Evolutionary conservation across 1,140 invertebrate species (phyloP).

Genomic region (Spodoptera litura): DNA sequence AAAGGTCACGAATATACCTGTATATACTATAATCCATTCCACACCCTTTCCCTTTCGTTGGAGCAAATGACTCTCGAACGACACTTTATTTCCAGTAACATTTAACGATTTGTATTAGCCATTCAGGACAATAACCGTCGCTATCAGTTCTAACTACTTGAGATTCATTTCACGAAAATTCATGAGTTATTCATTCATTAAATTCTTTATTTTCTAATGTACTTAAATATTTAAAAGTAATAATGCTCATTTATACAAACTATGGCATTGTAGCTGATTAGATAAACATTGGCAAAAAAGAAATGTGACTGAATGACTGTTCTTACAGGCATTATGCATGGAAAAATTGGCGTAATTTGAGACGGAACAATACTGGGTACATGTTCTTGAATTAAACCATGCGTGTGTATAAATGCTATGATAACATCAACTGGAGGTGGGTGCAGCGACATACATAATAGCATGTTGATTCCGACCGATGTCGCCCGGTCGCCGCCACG

Average conservation of each 20-base stretch:
- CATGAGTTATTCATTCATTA: too few relatives aligned
- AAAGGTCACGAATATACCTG: conserved; percentile 40
- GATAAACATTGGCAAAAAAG: conserved; percentile 27
- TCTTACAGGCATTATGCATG: conserved; percentile 3
- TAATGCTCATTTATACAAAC: background rate
- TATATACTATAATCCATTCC: conserved; percentile 31
- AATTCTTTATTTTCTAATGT: too few relatives aligned
- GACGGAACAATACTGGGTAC: conserved; percentile 8
- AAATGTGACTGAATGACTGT: conserved; percentile 5
- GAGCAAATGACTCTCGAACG: conserved; percentile 12
- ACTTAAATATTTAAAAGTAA: too few relatives aligned
- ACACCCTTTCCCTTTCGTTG: conserved; percentile 39
- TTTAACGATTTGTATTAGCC: background rate
- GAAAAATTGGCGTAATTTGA: conserved; percentile 19
- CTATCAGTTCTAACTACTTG: too few relatives aligned
- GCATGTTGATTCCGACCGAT: conserved; percentile 20
- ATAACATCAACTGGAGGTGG: conserved; percentile 43
- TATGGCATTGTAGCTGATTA: background rate
- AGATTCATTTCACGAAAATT: too few relatives aligned
- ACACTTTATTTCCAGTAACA: conserved; percentile 24
- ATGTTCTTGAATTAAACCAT: conserved; percentile 7
- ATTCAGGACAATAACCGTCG: background rate
- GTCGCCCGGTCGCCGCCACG: conserved; percentile 21
- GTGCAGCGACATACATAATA: conserved; percentile 45
- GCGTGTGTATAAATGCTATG: conserved; percentile 27